A percentile compares a stretch with the other conserved stretches of the same genome.
Evolutionary conservation across 2,797 vertebrate species (phyloP).

Genomic region (Pseudochromis fuscus): DNA sequence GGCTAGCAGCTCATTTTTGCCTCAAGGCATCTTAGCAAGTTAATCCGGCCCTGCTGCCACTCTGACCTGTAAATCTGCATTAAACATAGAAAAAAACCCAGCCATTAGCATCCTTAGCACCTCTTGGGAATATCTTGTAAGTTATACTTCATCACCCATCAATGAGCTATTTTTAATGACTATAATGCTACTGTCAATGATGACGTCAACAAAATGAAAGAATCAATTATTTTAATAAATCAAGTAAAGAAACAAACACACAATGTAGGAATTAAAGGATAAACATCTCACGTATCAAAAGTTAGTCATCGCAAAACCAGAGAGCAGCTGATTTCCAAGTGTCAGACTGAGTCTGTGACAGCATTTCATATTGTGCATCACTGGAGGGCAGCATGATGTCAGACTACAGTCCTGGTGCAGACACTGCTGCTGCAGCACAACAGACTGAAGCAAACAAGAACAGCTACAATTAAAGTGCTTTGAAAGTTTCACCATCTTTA

Average conservation of each 20-base stretch:
- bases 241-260: background rate
- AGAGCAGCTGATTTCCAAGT: slow-evolving; percentile 3
- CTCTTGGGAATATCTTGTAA: too few species aligned
- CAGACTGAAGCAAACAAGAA: background rate
- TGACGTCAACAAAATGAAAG: background rate
- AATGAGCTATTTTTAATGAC: background rate
- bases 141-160: too few species aligned
- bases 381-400: slow-evolving; percentile 67
- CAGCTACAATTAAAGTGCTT: slow-evolving; percentile 26
- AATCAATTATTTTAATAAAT: background rate
- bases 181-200: background rate
- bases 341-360: background rate
- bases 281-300: background rate
- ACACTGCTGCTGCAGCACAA: rapidly evolving
- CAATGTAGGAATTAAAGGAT: background rate
- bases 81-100: background rate
- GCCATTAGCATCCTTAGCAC: background rate
- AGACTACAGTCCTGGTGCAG: background rate
- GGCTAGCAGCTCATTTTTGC: background rate
- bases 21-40: background rate
- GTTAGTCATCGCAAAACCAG: background rate
- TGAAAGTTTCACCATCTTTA: background rate
- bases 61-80: background rate
- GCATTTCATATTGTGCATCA: slow-evolving; percentile 46
- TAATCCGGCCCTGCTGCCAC: background rate